phyloP scores from a whole-genome alignment of 2,797 vertebrate genomes.

The Champsocephalus gunnari region DNA sequence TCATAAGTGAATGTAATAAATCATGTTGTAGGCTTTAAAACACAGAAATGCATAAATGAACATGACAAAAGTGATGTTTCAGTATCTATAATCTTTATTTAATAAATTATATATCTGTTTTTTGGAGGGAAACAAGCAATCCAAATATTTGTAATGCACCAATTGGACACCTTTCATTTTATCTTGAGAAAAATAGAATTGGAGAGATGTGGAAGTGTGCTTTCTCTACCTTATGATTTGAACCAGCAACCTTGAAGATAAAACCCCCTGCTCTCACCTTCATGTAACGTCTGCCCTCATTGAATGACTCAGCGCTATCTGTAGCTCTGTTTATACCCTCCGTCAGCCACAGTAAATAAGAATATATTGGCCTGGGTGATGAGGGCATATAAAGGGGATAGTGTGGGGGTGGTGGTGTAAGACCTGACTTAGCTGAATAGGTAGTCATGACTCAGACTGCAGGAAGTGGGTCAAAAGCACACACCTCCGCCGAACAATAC shows the following conservation, averaged over 20 bases:
- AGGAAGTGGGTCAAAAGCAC: slow-evolving; percentile 60
- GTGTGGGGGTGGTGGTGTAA: not conserved
- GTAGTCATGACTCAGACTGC: slow-evolving; percentile 37
- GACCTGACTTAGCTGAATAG: slow-evolving; percentile 68
- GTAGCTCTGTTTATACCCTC: slow-evolving; percentile 43
- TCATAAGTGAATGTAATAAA: not conserved
- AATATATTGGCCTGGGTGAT: slow-evolving; percentile 55
- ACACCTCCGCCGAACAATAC: slow-evolving; percentile 24
- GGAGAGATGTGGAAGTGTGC: not conserved
- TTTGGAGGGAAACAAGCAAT: not conserved
- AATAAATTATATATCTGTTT: not conserved
- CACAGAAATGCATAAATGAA: not conserved
- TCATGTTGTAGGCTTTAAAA: not conserved
- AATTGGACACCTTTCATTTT: not conserved
- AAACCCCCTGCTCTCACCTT: slow-evolving; percentile 36
- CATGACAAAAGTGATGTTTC: too few relatives aligned
- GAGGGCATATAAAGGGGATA: slow-evolving; percentile 50
- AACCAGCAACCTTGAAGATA: slow-evolving; percentile 30
- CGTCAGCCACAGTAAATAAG: slow-evolving; percentile 60
- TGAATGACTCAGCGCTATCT: slow-evolving; percentile 58
- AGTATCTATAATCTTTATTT: not conserved
- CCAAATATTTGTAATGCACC: too few relatives aligned
- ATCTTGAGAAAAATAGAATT: too few relatives aligned
- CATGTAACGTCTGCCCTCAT: slow-evolving; percentile 32
- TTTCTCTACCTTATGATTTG: not conserved